phyloP scores from a whole-genome alignment of 2,888 invertebrate genomes.

The Stratiomys singularior region DNA sequence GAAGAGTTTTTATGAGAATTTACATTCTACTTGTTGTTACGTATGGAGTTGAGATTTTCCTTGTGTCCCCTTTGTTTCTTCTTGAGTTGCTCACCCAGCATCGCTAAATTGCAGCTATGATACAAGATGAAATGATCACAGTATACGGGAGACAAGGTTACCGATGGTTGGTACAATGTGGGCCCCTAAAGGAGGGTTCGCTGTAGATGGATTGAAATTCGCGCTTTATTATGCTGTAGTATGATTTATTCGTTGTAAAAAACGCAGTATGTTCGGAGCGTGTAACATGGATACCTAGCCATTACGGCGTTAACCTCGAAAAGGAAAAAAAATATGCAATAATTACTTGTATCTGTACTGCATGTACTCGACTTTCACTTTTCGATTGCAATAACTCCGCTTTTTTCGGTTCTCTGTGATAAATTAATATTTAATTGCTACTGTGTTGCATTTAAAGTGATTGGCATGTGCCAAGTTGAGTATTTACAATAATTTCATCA shows the following conservation, averaged over 20 bases:
- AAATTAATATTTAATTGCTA: too few species aligned
- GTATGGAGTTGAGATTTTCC: not conserved
- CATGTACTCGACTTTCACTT: conserved; percentile 30
- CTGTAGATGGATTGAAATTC: too few species aligned
- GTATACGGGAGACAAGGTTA: not conserved
- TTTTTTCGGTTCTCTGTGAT: not conserved
- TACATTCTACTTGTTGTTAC: conserved; percentile 16
- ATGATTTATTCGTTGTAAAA: too few species aligned
- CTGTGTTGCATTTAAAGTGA: too few species aligned
- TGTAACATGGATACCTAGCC: not conserved
- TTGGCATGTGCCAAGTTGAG: too few species aligned
- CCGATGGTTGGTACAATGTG: not conserved
- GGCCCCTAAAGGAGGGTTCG: too few species aligned
- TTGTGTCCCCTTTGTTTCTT: not conserved
- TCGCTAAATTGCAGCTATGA: not conserved
- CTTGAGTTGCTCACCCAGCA: not conserved
- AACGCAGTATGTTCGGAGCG: too few species aligned
- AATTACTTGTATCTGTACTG: conserved; percentile 1
- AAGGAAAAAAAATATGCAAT: conserved; percentile 12
- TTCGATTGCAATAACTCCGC: not conserved
- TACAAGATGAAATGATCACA: not conserved
- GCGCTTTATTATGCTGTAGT: too few species aligned
- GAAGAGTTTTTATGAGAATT: not conserved
- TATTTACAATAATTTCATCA: too few species aligned
- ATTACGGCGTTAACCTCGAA: conserved; percentile 34